These are phyloP conservation scores for Excalfactoria chinensis DNA, from an alignment of 2,113 vertebrate genomes.

Conservation along the genomic window DNA sequence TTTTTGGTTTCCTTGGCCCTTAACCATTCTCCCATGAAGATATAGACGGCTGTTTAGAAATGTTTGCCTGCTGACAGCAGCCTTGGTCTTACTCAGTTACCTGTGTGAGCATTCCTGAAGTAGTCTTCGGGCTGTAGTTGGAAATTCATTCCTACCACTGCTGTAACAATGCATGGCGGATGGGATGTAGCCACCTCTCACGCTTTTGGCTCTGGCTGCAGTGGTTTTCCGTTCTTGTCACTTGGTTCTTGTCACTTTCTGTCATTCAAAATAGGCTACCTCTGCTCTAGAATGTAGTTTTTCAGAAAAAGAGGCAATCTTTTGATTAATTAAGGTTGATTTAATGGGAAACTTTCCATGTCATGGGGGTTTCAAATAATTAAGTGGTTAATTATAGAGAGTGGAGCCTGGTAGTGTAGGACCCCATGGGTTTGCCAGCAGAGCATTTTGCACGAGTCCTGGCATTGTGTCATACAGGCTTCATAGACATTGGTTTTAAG, in stretches of 20 bases:
- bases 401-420: neutral
- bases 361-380: neutral
- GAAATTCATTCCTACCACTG: accelerated
- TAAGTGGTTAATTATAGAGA: accelerated
- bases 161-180: accelerated
- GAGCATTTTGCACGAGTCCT: too few relatives aligned
- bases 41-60: neutral
- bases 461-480: neutral
- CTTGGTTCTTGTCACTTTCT: neutral
- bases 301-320: neutral
- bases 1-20: neutral
- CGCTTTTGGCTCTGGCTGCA: neutral
- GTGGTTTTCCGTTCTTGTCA: neutral
- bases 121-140: neutral
- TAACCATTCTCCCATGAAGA: neutral
- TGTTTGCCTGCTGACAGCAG: neutral
- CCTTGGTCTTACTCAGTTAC: neutral
- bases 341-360: neutral
- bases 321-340: neutral
- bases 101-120: neutral
- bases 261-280: neutral
- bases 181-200: neutral
- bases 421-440: too few relatives aligned
- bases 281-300: neutral
- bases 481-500: neutral